Conservation (phyloP, 2,797 vertebrate genomes). For the Brachyrhaphis roseni region DNA sequence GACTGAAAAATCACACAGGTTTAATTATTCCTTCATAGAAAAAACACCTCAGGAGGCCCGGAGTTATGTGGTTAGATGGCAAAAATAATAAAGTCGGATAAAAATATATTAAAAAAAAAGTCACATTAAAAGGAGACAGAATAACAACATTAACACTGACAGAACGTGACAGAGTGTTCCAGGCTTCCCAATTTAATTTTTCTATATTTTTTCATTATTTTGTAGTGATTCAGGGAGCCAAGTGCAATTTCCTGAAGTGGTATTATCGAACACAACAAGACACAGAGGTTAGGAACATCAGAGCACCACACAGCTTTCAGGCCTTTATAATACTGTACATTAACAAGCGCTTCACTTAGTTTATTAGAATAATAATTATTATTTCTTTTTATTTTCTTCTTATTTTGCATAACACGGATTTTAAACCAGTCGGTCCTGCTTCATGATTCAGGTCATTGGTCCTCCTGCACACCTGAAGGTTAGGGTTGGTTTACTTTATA, state of each 20-base stretch:
- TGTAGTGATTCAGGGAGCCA: constrained; percentile 91
- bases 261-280: constrained; percentile 74
- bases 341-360: constrained; percentile 78
- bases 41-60: constrained; percentile 88
- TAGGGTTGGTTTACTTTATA: not conserved
- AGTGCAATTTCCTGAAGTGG: constrained; percentile 97
- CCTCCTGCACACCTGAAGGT: not conserved
- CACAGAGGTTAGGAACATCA: constrained; percentile 85
- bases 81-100: constrained; percentile 78
- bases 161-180: constrained; percentile 80
- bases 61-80: constrained; percentile 93
- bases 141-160: constrained; percentile 87
- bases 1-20: constrained; percentile 89
- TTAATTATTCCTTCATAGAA: constrained; percentile 91
- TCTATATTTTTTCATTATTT: constrained; percentile 72
- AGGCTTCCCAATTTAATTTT: constrained; percentile 55
- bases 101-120: constrained; percentile 75
- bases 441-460: constrained; percentile 44
- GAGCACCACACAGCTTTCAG: constrained; percentile 97
- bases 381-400: constrained; percentile 67
- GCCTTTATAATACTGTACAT: constrained; percentile 97
- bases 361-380: constrained; percentile 58
- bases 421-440: constrained; percentile 78
- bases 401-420: constrained; percentile 95
- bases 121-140: constrained; percentile 87